Conservation (phyloP, 2,113 vertebrate species). For the Sturnira hondurensis region DNA sequence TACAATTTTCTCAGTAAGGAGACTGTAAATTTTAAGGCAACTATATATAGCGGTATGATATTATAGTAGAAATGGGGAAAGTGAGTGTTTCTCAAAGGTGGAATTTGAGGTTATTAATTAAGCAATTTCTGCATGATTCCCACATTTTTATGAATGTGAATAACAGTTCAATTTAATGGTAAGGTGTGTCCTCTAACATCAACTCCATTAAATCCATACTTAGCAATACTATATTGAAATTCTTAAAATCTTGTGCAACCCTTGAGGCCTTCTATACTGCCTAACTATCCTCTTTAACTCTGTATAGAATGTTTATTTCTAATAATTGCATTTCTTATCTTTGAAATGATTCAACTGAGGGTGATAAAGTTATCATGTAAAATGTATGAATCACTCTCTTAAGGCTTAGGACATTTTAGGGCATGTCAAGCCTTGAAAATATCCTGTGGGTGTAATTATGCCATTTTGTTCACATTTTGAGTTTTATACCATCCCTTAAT, state of each 20-base stretch:
- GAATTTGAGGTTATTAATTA: background rate
- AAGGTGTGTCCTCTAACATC: background rate
- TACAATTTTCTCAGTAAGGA: background rate
- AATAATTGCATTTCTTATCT: constrained; percentile 17
- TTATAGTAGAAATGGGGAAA: background rate
- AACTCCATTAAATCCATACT: constrained; percentile 28
- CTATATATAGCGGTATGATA: background rate
- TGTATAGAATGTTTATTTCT: constrained; percentile 37
- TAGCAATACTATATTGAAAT: background rate
- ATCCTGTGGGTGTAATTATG: background rate
- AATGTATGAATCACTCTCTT: constrained; percentile 41
- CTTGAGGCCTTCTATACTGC: background rate
- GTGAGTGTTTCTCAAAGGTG: background rate
- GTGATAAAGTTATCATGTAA: background rate
- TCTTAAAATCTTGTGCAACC: background rate
- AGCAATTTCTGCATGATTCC: background rate
- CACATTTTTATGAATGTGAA: background rate
- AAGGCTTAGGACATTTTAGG: constrained; percentile 12
- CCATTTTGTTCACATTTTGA: constrained; percentile 35
- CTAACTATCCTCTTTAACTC: background rate
- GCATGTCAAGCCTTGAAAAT: background rate
- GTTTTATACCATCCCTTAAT: background rate
- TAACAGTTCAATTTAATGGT: background rate
- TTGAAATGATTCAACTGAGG: background rate
- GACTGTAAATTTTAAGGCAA: background rate